Conservation (phyloP, 2,797 vertebrate species). For the Chelon labrosus region DNA sequence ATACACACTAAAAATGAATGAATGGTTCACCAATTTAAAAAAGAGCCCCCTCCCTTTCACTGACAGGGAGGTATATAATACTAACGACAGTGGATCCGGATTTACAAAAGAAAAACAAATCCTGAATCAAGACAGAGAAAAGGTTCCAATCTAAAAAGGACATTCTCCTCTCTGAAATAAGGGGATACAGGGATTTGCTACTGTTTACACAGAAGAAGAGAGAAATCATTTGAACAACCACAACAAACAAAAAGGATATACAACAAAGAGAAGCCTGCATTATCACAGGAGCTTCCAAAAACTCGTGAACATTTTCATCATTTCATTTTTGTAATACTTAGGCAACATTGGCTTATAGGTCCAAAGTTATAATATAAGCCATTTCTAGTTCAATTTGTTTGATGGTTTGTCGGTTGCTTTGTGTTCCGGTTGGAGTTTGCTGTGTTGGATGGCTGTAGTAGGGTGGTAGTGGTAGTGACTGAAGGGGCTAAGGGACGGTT, state of each 20-base stretch:
- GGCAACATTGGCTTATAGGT: slow-evolving; percentile 99
- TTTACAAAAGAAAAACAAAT: slow-evolving; percentile 93
- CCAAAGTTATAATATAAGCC: slow-evolving; percentile 99
- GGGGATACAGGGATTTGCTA: slow-evolving; percentile 88
- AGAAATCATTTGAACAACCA: slow-evolving; percentile 85
- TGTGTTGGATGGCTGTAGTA: slow-evolving; percentile 86
- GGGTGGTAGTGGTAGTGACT: slow-evolving; percentile 80
- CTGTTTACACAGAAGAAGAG: slow-evolving; percentile 89
- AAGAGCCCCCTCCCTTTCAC: slow-evolving; percentile 91
- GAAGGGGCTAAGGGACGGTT: slow-evolving; percentile 76
- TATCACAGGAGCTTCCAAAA: slow-evolving; percentile 94
- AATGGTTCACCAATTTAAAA: slow-evolving; percentile 98
- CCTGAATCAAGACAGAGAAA: slow-evolving; percentile 99
- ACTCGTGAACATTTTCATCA: slow-evolving; percentile 88
- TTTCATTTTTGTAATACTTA: slow-evolving; percentile 99
- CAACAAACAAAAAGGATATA: slow-evolving; percentile 87
- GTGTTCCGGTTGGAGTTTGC: slow-evolving; percentile 85
- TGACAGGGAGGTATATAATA: slow-evolving; percentile 93
- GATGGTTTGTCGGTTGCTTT: slow-evolving; percentile 81
- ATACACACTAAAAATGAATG: slow-evolving; percentile 95
- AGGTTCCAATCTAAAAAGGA: slow-evolving; percentile 96
- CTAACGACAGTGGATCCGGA: slow-evolving; percentile 99
- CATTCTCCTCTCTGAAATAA: slow-evolving; percentile 99
- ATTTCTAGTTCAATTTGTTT: slow-evolving; percentile 95
- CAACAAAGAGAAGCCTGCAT: slow-evolving; percentile 91